Evolutionary conservation across 2,888 invertebrate species (phyloP), one percentile per base, ranked within the genome.

Genomic region (Hydrotaea cyrtoneurina): DNA sequence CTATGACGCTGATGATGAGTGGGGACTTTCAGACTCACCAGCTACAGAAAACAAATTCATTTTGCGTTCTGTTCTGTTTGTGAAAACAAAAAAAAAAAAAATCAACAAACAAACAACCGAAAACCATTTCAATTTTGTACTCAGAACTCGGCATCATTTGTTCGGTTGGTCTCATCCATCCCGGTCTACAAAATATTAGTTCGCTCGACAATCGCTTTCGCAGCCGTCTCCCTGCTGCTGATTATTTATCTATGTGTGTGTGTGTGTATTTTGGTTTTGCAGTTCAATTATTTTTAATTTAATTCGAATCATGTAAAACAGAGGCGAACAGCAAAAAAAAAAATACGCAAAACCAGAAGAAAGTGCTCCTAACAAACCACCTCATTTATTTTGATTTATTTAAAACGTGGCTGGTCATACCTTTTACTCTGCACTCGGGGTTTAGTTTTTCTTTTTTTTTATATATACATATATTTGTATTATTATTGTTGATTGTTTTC

Each of bases 221-320:
- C 15, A 2, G 59, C 11, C 26, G 26, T 59, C 23, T 53, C 15
- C 10, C 2, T 21, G 64, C 17, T 36, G n/a, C n/a, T n/a, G n/a
- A n/a, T n/a, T n/a, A n/a, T n/a, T n/a, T n/a, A n/a, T n/a, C n/a
- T n/a, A n/a, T 31, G 36, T 36, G 26, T 31, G 3, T 31, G 31
- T 59, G 23, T 50, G 15, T 50, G 13, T n/a, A n/a, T 50, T 50
- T 46, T 69, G 8, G 46, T 19, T 69, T 69, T 19, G 23, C 19
- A 43, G 69, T 69, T 69, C 39, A 69, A 69, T 69, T 69, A 69
- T 69, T 69, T 46, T 23, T 69, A 69, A 69, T 69, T 69, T 46
- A 69, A 69, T 69, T 69, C 69, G 11, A 46, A 46, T 46, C 39
- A 66, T 46, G 69, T 69, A 66, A 66, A 66, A 31, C 7, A 7